Evolutionary conservation across 2,888 invertebrate species (phyloP), one percentile per base, ranked within the genome.

Genomic region (Tetragnatha montana): DNA sequence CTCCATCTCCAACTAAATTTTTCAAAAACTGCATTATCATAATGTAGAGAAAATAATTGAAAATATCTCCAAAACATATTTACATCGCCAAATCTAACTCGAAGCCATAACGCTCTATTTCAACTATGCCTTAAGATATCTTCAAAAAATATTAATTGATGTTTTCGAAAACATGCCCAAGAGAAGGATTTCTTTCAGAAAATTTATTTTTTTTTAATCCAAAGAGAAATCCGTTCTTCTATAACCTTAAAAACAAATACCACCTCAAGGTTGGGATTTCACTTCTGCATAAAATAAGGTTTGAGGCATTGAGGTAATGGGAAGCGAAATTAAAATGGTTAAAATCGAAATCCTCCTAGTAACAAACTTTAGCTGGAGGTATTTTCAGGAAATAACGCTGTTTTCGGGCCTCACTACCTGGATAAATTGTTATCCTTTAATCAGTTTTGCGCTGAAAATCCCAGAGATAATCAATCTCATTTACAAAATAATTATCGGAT

Each of bases 401-500:
- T 60, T 60, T 60, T 60, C 60, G 17, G 10, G 17, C 12, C 35
- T 35, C 60, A 17, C 60, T 60, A 17, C 60, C 60, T 60, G 60
- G 17, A 60, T 60, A 60, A 60, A 60, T 60, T 60, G 60, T 60
- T 60, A 60, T 60, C 60, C 60, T 60, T 60, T 60, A 60, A 60
- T 60, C 60, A 60, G 60, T 60, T 35, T 60, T 12, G 60, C 60
- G 60, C 17, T 60, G 70, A n/a, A 81, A 70, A 70, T 50, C 35
- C 6, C 74, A 8, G 4, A 12, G n/a, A 49, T 19, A 50, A 76
- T 76, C 76, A 76, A 76, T 50, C 50, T 76, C 60, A 50, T 76
- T 50, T 76, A 35, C 35, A 17, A 74, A 74, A 74, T 50, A 47
- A 50, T 76, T 50, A 50, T 76, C 50, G n/a, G 50, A 76, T 50